Base-by-base conservation (phyloP, 2,888 invertebrate species). In the Spodoptera picta region DNA sequence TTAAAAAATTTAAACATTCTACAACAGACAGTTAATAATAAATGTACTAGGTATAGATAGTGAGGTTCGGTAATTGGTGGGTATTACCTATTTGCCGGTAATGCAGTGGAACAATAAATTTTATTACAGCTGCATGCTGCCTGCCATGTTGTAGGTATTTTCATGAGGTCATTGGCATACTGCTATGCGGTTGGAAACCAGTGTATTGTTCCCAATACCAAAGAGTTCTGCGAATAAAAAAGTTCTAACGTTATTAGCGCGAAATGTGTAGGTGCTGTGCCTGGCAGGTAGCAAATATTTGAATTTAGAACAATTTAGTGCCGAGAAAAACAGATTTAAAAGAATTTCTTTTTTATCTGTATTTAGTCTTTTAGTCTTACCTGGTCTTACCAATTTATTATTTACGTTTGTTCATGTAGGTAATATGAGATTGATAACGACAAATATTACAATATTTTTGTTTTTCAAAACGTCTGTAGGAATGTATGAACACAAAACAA, bases 141-240 rank as follows among this genome's bases (percentile, higher is more conserved):
- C 42, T 48, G 48, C 56, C 44, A 44, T 53, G 46, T 36, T 56
- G 50, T 65, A 74, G 74, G 65, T 66, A 69, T 77, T 80, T 80
- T 77, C 77, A 73, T 50, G 73, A 73, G 80, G 64, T 77, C 80
- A 73, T 68, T 69, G 80, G 63, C 80, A 67, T 73, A 68, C 69
- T 69, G 78, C 80, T 78, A 80, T 80, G 80, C 80, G 77, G 80
- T 66, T 69, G 58, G 53, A 49, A 65, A 66, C 51, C 64, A 51
- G 31, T 67, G 52, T 42, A 43, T 49, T 36, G 36, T 36, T 36
- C 54, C 54, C 73, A 47, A 63, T 63, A 62, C 62, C 60, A 47
- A 12, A 48, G 45, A 75, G 55, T 75, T 69, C 63, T 44, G 69
- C 60, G 73, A 77, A 77, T 58, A 67, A 77, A 73, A 69, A 56